Evolutionary conservation across 1,140 invertebrate genomes (phyloP).

Genomic region (Caenorhabditis remanei): DNA sequence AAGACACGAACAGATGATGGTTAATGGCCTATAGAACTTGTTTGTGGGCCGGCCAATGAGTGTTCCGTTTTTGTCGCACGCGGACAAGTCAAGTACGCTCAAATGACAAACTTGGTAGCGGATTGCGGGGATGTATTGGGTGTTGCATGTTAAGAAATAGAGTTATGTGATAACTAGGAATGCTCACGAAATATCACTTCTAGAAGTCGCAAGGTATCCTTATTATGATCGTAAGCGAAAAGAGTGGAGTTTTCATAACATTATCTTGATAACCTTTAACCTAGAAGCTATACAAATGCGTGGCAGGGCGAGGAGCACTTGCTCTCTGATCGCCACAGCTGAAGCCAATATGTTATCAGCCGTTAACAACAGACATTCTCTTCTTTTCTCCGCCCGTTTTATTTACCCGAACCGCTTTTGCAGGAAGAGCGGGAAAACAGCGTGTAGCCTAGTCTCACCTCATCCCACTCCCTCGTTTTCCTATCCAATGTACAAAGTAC

Average conservation of each 20-base stretch:
- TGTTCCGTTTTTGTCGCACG: background rate
- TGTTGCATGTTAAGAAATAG: too few species aligned
- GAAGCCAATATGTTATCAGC: constrained; percentile 5
- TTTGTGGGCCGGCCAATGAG: background rate
- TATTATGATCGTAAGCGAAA: too few species aligned
- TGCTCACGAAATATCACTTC: too few species aligned
- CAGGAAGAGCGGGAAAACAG: constrained; percentile 3
- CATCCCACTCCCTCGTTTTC: background rate
- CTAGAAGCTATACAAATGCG: background rate
- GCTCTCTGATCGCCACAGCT: constrained; percentile 9
- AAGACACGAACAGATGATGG: constrained; percentile 22
- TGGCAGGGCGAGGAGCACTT: background rate
- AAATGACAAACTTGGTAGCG: constrained; percentile 2
- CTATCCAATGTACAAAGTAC: constrained; percentile 54
- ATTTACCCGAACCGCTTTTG: constrained; percentile 50
- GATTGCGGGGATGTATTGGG: background rate
- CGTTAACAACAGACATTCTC: constrained; percentile 38
- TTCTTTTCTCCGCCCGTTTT: constrained; percentile 38
- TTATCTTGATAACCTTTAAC: background rate
- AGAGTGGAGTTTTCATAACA: too few species aligned
- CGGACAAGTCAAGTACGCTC: constrained; percentile 7
- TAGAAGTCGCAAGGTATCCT: too few species aligned
- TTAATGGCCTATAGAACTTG: constrained; percentile 33
- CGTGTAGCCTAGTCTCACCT: constrained; percentile 17
- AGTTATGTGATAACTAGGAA: too few species aligned